These are phyloP conservation scores for Mimas tiliae DNA, from an alignment of 2,888 invertebrate species.

Conservation along the genomic window DNA sequence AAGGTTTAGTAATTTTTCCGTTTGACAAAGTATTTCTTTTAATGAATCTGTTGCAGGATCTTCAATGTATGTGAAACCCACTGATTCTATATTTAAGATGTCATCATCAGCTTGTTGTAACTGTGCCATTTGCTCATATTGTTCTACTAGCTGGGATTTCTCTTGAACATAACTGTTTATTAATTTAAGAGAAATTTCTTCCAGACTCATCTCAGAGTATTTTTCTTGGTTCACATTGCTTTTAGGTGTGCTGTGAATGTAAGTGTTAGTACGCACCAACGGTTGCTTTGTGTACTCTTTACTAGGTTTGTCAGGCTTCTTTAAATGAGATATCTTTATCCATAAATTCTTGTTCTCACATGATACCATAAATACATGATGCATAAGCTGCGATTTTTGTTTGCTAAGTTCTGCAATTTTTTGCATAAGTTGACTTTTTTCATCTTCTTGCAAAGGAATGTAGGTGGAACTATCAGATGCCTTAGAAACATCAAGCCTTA, in stretches of 20 bases:
- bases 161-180: conserved; percentile 88
- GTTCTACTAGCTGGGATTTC: conserved; percentile 87
- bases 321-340: conserved; percentile 87
- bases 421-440: conserved; percentile 81
- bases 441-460: conserved; percentile 69
- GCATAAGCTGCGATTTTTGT: conserved; percentile 90
- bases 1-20: conserved; percentile 85
- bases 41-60: conserved; percentile 85
- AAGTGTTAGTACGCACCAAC: conserved; percentile 84
- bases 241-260: conserved; percentile 88
- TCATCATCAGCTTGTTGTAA: conserved; percentile 83
- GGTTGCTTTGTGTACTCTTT: conserved; percentile 63
- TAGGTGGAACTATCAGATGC: conserved; percentile 57
- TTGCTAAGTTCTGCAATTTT: conserved; percentile 88
- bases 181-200: conserved; percentile 90
- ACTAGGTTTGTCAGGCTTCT: conserved; percentile 57
- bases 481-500: conserved; percentile 75
- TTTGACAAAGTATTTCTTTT: conserved; percentile 87
- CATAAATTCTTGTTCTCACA: conserved; percentile 92
- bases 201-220: conserved; percentile 87
- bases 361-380: conserved; percentile 92
- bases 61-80: conserved; percentile 87
- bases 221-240: conserved; percentile 84
- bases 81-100: conserved; percentile 83
- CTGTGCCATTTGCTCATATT: conserved; percentile 88